Evolutionary conservation across 2,888 invertebrate genomes (phyloP), one percentile per base, ranked within the genome.

Genomic region (Gonocerus acuteangulatus): DNA sequence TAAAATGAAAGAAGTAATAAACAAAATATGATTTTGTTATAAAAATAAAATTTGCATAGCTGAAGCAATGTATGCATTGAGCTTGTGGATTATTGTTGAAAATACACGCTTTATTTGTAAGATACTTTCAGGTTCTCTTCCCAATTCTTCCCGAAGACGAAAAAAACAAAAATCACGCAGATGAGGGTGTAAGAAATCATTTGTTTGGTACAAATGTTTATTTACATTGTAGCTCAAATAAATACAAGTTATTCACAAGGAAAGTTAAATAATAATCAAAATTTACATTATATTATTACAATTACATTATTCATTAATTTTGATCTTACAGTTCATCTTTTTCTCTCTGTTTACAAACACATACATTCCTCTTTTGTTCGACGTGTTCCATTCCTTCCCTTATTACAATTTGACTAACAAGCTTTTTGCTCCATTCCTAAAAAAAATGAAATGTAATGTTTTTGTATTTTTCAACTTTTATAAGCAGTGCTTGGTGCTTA

Each of bases 351-450:
- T 72, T 64, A 68, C 73, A 74, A 18, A 60, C 58, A 51, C 65
- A 66, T 11, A 21, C 32, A 39, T 54, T 27, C 48, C 62, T 36
- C 61, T 64, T 61, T 71, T 69, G 67, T 73, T 69, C 73, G 23
- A 85, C 79, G 68, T 76, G 72, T 71, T 85, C 85, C 86, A 86
- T 86, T 51, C 74, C 80, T 19, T 79, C 75, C n/a, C 79, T 72
- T 36, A 84, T 72, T 63, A 74, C 72, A 42, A 84, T 73, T 11
- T 77, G 73, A 66, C 80, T 84, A 48, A 73, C 75, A 45, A 89
- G 73, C 67, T 80, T 78, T 71, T 82, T 83, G 71, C 84, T 85
- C 83, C 88, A 89, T 77, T 89, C 84, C 83, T 87, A 67, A 58
- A 75, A n/a, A n/a, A n/a, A 75, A 68, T 69, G 66, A 66, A 68